Evolutionary conservation across 1,140 invertebrate species (phyloP).

Genomic region (Brachionus angularis): DNA sequence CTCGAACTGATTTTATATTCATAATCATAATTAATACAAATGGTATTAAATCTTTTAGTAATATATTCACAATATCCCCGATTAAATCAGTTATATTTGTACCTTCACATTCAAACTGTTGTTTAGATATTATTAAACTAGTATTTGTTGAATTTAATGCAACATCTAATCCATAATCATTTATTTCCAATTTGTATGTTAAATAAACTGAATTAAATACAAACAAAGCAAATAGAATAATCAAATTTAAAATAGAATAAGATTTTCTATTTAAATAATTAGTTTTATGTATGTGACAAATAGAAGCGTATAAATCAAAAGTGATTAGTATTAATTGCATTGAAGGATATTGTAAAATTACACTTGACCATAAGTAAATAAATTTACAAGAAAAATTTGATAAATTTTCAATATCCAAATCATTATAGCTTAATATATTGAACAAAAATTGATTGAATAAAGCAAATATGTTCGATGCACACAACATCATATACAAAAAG

Average conservation of each 20-base stretch:
- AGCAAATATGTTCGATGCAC: neutral
- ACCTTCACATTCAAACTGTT: slow-evolving; percentile 3
- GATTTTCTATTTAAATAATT: neutral
- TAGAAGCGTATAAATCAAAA: slow-evolving; percentile 12
- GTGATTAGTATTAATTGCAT: neutral
- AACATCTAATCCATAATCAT: no score
- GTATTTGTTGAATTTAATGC: neutral
- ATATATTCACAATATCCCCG: neutral
- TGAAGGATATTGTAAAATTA: slow-evolving; percentile 5
- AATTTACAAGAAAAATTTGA: slow-evolving; percentile 5
- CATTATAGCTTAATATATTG: neutral
- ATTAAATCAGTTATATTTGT: slow-evolving; percentile 21
- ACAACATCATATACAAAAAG: slow-evolving; percentile 15
- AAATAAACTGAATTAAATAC: slow-evolving; percentile 17
- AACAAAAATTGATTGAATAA: neutral
- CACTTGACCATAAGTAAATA: neutral
- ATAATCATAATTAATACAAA: neutral
- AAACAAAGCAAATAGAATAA: neutral
- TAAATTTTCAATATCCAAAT: neutral
- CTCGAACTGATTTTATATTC: neutral
- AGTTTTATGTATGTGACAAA: neutral
- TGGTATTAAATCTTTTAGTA: slow-evolving; percentile 7
- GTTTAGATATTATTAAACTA: no score
- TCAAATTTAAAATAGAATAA: neutral
- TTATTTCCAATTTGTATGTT: neutral